Evolutionary conservation across 2,888 invertebrate genomes (phyloP).

Genomic region (Spilosoma lubricipeda): DNA sequence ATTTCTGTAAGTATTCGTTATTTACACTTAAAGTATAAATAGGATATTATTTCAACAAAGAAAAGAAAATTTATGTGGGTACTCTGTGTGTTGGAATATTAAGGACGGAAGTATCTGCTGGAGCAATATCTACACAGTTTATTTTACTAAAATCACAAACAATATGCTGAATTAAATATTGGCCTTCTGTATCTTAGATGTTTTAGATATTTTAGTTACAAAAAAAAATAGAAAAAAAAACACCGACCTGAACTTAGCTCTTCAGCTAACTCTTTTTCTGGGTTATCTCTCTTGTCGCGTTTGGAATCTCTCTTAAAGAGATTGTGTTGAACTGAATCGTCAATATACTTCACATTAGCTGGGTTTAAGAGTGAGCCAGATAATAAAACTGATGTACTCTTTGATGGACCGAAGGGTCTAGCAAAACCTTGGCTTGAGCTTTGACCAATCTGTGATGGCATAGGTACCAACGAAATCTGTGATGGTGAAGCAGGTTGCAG

Average conservation of each 20-base stretch:
- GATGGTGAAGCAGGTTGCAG: slow-evolving; percentile 57
- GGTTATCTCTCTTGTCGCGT: slow-evolving; percentile 82
- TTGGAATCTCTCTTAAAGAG: slow-evolving; percentile 83
- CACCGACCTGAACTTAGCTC: slow-evolving; percentile 47
- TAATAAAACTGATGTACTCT: slow-evolving; percentile 71
- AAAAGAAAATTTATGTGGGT: neutral
- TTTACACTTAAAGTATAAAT: too few relatives aligned
- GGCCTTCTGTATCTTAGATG: too few relatives aligned
- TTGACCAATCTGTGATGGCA: slow-evolving; percentile 47
- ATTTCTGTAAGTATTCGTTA: neutral
- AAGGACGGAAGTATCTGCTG: neutral
- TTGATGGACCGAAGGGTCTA: slow-evolving; percentile 65
- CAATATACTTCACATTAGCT: slow-evolving; percentile 88
- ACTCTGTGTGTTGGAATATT: neutral
- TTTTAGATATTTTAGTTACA: neutral
- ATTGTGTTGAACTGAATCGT: slow-evolving; percentile 80
- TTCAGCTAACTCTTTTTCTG: slow-evolving; percentile 74
- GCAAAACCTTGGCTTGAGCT: slow-evolving; percentile 31
- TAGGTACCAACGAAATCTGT: slow-evolving; percentile 58
- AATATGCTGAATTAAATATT: too few relatives aligned
- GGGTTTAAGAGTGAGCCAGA: slow-evolving; percentile 84
- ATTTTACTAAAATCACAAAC: too few relatives aligned
- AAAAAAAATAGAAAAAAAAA: neutral
- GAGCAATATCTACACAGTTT: too few relatives aligned
- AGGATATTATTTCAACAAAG: neutral